A percentile compares a stretch with the other conserved stretches of the same genome.
phyloP scores from a whole-genome alignment of 2,113 vertebrate genomes.

The Paramormyrops kingsleyae region DNA sequence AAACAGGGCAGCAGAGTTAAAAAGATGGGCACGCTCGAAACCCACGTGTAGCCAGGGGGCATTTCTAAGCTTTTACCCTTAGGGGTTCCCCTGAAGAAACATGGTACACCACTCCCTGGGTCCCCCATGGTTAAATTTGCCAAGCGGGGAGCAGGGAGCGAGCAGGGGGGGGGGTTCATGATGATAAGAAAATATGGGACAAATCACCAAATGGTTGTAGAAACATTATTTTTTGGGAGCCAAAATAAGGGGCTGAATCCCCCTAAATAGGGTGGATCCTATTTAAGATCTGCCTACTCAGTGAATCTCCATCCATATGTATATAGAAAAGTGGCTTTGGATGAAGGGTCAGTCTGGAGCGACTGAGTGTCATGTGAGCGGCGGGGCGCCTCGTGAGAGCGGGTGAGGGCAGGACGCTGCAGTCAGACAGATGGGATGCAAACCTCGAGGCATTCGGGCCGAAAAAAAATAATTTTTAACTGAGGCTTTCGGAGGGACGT shows the following conservation, averaged over 20 bases:
- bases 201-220: neutral
- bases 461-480: neutral
- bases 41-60: neutral
- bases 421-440: neutral
- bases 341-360: neutral
- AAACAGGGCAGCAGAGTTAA: neutral
- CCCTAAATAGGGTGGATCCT: too few relatives aligned
- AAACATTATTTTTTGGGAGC: neutral
- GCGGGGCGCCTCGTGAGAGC: neutral
- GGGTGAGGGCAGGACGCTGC: neutral
- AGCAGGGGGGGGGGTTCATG: neutral
- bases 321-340: neutral
- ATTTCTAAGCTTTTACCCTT: neutral
- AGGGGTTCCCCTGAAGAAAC: neutral
- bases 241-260: neutral
- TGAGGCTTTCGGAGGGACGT: neutral
- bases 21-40: neutral
- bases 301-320: neutral
- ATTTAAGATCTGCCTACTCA: neutral
- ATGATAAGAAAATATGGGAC: neutral
- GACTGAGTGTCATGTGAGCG: neutral
- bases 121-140: neutral
- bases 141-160: neutral
- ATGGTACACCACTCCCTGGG: neutral
- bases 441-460: neutral